Base-by-base conservation (phyloP, 2,797 vertebrate species). In the Spheniscus humboldti region DNA sequence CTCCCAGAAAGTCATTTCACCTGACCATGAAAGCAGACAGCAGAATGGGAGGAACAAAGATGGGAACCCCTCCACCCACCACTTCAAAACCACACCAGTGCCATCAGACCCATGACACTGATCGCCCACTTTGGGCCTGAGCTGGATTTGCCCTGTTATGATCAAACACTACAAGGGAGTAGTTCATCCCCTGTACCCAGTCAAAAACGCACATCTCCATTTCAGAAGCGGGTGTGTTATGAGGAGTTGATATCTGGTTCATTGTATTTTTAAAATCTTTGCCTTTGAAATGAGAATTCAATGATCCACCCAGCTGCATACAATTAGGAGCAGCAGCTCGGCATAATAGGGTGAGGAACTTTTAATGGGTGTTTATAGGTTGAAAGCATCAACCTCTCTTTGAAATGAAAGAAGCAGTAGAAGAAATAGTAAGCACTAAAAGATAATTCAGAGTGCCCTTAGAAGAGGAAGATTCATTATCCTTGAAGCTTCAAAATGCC, bases 351-450 rank as follows among this genome's bases (percentile, higher is more conserved):
- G 96, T 96, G 96, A 97, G 94, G 97, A 98, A 97, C 93, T 97
- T 98, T 97, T 98, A 98, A 96, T 97, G 93, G 94, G 94, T 97
- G 97, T 98, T 98, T 97, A 98, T 97, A 97, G 96, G 92, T 97
- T 97, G 96, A 98, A 98, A 97, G 86, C 91, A 97, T 95, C 73
- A 69, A 91, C 95, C 59, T 89, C 85, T 91, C 77, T 92, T 97
- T 97, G 97, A 98, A 97, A 97, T 93, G 92, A 97, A 97, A 98
- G 95, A 91, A 91, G 50, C 94, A 95, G 83, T 91, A 92, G 88
- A 97, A 98, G 95, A 97, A 97, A 96, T 90, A 96, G 88, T 87
- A 97, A 96, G 94, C 92, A 20, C 95, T 97, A 93, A 96, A 97
- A 94, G 97, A 96, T 97, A 97, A 96, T 96, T 97, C 92, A 95